Percentiles rank a stretch among this genome's conserved stretches.
Conservation (phyloP, 2,888 invertebrate genomes). For the Lycophotia porphyrea region DNA sequence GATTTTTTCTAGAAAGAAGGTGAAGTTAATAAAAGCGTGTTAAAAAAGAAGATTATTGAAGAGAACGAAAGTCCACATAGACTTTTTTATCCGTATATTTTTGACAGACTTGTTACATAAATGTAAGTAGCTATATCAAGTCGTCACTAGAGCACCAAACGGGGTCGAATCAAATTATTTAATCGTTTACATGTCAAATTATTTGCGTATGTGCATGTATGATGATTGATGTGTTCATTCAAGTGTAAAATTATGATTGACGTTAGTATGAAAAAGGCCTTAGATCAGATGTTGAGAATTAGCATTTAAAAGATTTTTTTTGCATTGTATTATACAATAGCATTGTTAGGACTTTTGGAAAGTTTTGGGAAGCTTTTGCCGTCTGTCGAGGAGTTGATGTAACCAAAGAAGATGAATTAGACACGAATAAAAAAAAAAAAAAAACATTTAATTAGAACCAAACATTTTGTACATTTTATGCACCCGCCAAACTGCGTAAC, state of each 20-base stretch:
- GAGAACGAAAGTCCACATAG: background rate
- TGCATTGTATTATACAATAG: background rate
- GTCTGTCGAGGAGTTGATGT: background rate
- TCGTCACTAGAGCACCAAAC: conserved; percentile 22
- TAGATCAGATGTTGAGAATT: background rate
- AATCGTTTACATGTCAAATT: conserved; percentile 39
- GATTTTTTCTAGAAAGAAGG: too few relatives aligned
- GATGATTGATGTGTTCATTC: conserved; percentile 54
- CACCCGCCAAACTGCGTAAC: too few relatives aligned
- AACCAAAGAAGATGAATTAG: too few relatives aligned
- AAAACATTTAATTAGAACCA: too few relatives aligned
- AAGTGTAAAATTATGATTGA: conserved; percentile 50
- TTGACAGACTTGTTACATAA: conserved; percentile 42
- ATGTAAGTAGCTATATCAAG: conserved; percentile 47
- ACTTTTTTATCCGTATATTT: background rate
- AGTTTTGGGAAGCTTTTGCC: background rate
- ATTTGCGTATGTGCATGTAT: conserved; percentile 2
- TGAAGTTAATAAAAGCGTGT: too few relatives aligned
- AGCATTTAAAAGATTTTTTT: background rate
- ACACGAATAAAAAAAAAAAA: too few relatives aligned
- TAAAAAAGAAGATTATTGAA: too few relatives aligned
- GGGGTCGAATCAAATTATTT: conserved; percentile 28
- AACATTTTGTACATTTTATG: too few relatives aligned
- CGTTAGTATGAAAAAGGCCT: conserved; percentile 1
- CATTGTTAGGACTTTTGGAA: background rate